Percentiles rank a stretch among this genome's conserved stretches.
Evolutionary conservation across 2,797 vertebrate genomes (phyloP).

Genomic region (Halcyon leucocephala): DNA sequence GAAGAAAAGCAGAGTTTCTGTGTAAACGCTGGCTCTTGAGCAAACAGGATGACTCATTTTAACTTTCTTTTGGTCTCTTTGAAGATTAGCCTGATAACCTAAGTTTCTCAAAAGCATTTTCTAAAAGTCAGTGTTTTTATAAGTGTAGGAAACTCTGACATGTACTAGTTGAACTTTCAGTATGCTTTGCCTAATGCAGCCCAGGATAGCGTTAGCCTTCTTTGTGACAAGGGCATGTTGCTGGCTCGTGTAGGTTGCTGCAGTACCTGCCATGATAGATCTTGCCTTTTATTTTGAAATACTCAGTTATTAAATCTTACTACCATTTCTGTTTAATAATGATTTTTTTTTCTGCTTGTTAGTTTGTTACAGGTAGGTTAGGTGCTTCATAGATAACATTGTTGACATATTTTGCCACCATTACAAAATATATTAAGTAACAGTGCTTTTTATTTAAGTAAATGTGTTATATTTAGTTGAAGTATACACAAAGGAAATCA

Average conservation of each 20-base stretch:
- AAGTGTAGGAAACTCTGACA: background rate
- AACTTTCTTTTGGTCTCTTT: background rate
- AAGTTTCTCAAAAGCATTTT: background rate
- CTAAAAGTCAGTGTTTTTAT: background rate
- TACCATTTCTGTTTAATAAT: background rate
- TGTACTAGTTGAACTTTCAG: background rate
- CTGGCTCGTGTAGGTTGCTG: background rate
- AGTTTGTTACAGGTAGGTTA: background rate
- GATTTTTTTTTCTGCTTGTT: background rate
- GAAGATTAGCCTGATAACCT: background rate
- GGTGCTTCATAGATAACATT: background rate
- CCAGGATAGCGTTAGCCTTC: background rate
- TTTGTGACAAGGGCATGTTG: background rate
- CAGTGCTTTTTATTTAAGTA: background rate
- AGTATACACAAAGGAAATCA: background rate
- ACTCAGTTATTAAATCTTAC: background rate
- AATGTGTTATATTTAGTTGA: background rate
- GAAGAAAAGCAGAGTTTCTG: background rate
- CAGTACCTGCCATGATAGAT: rapidly evolving
- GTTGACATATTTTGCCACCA: background rate
- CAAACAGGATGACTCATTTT: background rate
- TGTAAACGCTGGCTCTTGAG: background rate
- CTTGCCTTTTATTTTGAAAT: background rate
- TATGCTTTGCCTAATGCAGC: background rate
- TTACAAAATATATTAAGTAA: background rate